Conservation (phyloP, 2,888 invertebrate genomes). For the Neuroscelio doddi region DNA sequence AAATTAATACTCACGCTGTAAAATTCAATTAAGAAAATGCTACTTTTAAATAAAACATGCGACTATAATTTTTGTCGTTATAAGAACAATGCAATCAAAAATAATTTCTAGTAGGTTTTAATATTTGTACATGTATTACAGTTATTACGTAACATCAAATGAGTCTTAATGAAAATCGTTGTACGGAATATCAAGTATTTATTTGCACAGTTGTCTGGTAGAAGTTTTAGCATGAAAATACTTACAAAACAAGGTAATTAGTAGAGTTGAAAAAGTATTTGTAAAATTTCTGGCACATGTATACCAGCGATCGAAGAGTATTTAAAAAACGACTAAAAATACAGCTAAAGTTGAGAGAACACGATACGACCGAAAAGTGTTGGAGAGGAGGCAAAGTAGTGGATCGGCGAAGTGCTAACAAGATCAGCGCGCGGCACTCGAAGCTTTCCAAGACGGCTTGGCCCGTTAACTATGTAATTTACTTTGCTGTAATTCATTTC, state of each 20-base stretch:
- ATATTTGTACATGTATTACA: too few relatives aligned
- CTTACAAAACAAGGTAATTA: conserved; percentile 10
- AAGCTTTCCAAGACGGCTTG: conserved; percentile 31
- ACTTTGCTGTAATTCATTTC: conserved; percentile 49
- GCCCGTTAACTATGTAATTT: conserved; percentile 40
- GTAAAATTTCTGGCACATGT: conserved; percentile 13
- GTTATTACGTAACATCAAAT: too few relatives aligned
- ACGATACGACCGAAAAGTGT: conserved; percentile 27
- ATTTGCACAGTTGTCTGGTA: background rate
- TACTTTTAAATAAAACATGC: too few relatives aligned
- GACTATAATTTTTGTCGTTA: too few relatives aligned
- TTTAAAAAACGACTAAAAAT: conserved; percentile 38
- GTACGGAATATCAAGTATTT: conserved; percentile 5
- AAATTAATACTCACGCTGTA: too few relatives aligned
- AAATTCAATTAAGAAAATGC: too few relatives aligned
- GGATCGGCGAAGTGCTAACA: conserved; percentile 35
- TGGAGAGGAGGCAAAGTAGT: conserved; percentile 14
- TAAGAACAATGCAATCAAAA: too few relatives aligned
- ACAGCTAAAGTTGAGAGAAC: conserved; percentile 22
- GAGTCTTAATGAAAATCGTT: conserved; percentile 5
- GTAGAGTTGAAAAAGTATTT: conserved; percentile 1
- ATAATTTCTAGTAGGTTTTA: too few relatives aligned
- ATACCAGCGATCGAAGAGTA: conserved; percentile 20
- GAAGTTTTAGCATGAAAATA: too few relatives aligned
- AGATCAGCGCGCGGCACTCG: conserved; percentile 40